These are phyloP conservation scores for Malurus cyaneus DNA, from an alignment of 2,113 vertebrate genomes.

Conservation along the genomic window DNA sequence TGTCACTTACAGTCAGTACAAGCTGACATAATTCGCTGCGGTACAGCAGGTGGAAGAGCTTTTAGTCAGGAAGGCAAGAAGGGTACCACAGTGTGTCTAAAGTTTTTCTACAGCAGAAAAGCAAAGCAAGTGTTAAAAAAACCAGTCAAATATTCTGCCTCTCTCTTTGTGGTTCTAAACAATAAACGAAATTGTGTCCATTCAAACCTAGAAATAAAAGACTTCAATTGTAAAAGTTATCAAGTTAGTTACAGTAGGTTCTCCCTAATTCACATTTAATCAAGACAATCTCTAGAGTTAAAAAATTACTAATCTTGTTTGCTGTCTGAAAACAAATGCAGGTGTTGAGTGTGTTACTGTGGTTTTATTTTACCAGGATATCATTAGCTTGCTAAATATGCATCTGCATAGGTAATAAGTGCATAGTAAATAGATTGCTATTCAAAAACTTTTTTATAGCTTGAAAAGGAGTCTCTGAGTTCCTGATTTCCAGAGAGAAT, in stretches of 20 bases:
- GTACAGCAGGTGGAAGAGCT: background rate
- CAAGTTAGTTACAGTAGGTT: background rate
- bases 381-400: background rate
- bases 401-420: background rate
- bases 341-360: background rate
- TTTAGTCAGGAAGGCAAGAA: background rate
- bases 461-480: background rate
- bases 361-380: background rate
- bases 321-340: background rate
- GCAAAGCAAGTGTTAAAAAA: background rate
- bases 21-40: background rate
- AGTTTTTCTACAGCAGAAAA: background rate
- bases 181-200: background rate
- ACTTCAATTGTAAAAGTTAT: background rate
- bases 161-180: background rate
- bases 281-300: background rate
- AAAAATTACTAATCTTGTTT: background rate
- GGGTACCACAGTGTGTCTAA: background rate
- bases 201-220: background rate
- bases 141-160: background rate
- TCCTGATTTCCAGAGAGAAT: background rate
- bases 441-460: background rate
- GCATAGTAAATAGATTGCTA: background rate
- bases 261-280: background rate
- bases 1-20: background rate